These are phyloP conservation scores for Lasaia peninsularis DNA, from an alignment of 1,140 invertebrate species.

Conservation along the genomic window DNA sequence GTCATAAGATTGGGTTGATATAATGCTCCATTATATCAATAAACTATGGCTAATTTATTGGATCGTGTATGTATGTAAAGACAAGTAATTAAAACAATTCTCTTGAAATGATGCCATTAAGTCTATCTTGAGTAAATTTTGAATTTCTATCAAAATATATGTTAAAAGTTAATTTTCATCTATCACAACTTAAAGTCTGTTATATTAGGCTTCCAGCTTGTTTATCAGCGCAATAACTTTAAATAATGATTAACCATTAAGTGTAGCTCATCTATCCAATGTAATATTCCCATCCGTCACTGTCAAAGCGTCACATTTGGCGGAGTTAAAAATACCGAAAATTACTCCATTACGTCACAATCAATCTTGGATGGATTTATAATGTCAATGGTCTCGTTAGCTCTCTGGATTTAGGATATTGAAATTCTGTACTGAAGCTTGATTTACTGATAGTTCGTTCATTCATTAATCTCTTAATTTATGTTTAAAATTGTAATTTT, in stretches of 20 bases:
- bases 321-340: constrained; percentile 27
- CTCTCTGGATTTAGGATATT: constrained; percentile 10
- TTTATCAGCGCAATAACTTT: neutral
- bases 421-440: constrained; percentile 1
- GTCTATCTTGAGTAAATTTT: too few species aligned
- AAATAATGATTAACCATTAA: neutral
- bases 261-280: constrained; percentile 12
- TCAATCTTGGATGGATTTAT: constrained; percentile 23
- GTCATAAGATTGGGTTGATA: too few species aligned
- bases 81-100: too few species aligned
- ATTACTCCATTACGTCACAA: constrained; percentile 27
- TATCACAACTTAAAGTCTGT: too few species aligned
- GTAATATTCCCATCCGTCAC: constrained; percentile 27
- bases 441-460: neutral
- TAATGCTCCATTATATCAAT: too few species aligned
- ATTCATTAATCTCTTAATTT: neutral
- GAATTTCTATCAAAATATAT: too few species aligned
- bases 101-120: too few species aligned
- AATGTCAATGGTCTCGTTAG: constrained; percentile 15
- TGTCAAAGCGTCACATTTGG: constrained; percentile 25
- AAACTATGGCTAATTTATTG: too few species aligned
- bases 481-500: neutral
- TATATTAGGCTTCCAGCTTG: too few species aligned
- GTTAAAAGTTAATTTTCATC: too few species aligned
- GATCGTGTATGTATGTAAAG: too few species aligned